phyloP scores from a whole-genome alignment of 2,113 vertebrate species.

The Holacanthus passer region DNA sequence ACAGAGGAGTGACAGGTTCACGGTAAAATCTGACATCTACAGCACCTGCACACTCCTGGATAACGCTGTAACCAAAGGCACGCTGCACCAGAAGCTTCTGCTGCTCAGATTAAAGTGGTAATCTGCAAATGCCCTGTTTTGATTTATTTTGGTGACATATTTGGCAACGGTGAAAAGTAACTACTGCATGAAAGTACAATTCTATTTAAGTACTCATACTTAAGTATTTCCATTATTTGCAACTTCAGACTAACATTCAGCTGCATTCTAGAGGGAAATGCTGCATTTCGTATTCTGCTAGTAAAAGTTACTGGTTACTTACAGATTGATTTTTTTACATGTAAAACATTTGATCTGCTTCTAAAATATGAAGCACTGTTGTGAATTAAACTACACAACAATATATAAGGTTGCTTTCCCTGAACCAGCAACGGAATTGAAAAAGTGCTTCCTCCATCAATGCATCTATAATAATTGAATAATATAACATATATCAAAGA shows the following conservation, averaged over 20 bases:
- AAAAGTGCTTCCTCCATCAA: not conserved
- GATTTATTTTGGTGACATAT: slow-evolving; percentile 47
- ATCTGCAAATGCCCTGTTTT: slow-evolving; percentile 55
- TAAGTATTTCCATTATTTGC: not conserved
- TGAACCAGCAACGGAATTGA: not conserved
- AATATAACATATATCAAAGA: not conserved
- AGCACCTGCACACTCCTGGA: slow-evolving; percentile 12
- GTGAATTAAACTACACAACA: not conserved
- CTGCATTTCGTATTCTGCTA: not conserved
- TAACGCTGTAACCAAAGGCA: slow-evolving; percentile 8
- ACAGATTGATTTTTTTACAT: not conserved
- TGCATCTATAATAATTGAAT: not conserved
- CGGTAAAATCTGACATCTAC: slow-evolving; percentile 16
- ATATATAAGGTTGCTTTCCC: not conserved
- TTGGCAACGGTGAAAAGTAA: slow-evolving; percentile 34
- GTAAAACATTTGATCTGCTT: not conserved
- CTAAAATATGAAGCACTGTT: not conserved
- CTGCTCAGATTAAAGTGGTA: slow-evolving; percentile 58
- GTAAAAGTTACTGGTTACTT: not conserved
- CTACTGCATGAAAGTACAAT: not conserved
- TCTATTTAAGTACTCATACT: not conserved
- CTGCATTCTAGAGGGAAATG: not conserved
- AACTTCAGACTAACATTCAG: not conserved
- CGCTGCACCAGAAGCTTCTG: slow-evolving; percentile 23
- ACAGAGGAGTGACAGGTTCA: slow-evolving; percentile 5